Conservation (phyloP, 2,888 invertebrate species). For the Ellobium chinense region DNA sequence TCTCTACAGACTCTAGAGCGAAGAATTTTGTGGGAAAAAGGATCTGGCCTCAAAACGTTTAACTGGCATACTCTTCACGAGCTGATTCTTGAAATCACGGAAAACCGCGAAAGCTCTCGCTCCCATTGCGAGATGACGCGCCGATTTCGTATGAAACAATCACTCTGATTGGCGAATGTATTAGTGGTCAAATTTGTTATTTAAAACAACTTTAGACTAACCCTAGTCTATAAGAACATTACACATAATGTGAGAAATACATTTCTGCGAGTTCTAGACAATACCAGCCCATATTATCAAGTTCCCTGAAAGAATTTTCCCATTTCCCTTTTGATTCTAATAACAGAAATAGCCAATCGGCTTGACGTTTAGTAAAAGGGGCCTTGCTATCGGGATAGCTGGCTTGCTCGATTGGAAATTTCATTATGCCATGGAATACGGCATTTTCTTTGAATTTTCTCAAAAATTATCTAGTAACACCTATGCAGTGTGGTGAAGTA, state of each 20-base stretch:
- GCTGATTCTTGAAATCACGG: neutral
- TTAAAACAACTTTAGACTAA: conserved; percentile 17
- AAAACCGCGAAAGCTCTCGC: conserved; percentile 21
- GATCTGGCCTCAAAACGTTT: too few species aligned
- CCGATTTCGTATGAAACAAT: conserved; percentile 25
- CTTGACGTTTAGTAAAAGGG: conserved; percentile 29
- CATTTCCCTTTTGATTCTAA: conserved; percentile 20
- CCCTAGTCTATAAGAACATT: too few species aligned
- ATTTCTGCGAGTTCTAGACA: too few species aligned
- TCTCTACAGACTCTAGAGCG: too few species aligned
- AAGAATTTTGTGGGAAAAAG: too few species aligned
- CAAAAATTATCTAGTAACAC: conserved; percentile 8
- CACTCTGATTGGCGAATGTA: conserved; percentile 11
- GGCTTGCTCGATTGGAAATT: conserved; percentile 48
- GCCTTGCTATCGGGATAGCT: conserved; percentile 29
- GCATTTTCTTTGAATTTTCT: neutral
- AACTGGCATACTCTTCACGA: too few species aligned
- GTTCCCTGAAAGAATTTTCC: too few species aligned
- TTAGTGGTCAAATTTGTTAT: conserved; percentile 24
- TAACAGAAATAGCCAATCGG: conserved; percentile 45
- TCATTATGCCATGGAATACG: conserved; percentile 22
- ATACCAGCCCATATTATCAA: too few species aligned
- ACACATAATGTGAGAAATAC: too few species aligned
- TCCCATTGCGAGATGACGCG: conserved; percentile 13
- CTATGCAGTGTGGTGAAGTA: conserved; percentile 10